phyloP scores from a whole-genome alignment of 2,888 invertebrate genomes.

The Stenolophus ochropezus region DNA sequence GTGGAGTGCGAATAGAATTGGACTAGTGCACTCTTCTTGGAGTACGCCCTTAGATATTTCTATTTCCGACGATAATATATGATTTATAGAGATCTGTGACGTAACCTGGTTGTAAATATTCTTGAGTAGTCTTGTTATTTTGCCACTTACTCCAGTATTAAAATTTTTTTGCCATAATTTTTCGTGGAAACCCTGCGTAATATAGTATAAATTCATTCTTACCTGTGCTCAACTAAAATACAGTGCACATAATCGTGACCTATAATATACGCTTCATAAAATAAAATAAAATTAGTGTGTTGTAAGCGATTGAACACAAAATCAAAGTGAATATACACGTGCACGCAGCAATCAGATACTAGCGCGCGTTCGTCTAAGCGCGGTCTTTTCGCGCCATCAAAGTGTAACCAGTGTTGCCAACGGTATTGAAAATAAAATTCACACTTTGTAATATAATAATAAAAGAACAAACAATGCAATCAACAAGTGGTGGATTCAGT shows the following conservation, averaged over 20 bases:
- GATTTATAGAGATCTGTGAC: background rate
- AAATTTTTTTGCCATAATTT: background rate
- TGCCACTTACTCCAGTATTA: background rate
- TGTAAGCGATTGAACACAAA: background rate
- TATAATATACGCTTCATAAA: background rate
- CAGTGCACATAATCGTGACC: background rate
- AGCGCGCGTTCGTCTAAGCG: background rate
- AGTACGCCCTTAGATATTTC: background rate
- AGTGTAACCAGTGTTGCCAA: no score
- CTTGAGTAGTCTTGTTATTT: background rate
- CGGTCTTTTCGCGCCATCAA: no score
- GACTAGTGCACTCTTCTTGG: background rate
- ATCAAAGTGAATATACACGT: background rate
- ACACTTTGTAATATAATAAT: no score
- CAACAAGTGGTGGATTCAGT: no score
- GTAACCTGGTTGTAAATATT: background rate
- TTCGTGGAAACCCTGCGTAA: background rate
- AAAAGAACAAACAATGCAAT: no score
- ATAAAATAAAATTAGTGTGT: background rate
- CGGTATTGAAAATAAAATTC: no score
- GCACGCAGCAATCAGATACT: background rate
- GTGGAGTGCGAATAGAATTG: constrained; percentile 16
- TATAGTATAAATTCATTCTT: background rate
- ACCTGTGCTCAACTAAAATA: background rate
- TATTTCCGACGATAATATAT: background rate